A percentile compares a stretch with the other conserved stretches of the same genome.
Conservation (phyloP, 2,888 invertebrate genomes). For the Nephrocerus scutellatus region DNA sequence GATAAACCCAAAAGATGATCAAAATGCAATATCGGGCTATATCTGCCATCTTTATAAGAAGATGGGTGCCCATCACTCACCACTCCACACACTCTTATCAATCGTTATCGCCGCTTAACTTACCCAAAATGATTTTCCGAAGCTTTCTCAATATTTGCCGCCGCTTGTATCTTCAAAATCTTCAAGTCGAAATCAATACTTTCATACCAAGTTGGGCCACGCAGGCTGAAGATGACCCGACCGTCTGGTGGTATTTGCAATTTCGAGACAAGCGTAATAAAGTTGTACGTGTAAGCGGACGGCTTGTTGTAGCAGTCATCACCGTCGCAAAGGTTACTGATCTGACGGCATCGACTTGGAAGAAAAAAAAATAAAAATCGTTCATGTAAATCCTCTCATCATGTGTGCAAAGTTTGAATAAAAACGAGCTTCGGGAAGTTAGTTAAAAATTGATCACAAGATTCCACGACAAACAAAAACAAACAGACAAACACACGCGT, state of each 20-base stretch:
- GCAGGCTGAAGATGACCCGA: slow-evolving; percentile 76
- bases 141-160: slow-evolving; percentile 54
- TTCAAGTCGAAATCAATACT: slow-evolving; percentile 72
- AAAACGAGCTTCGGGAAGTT: too few relatives aligned
- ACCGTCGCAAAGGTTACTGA: slow-evolving; percentile 61
- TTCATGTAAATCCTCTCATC: too few relatives aligned
- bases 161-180: slow-evolving; percentile 59
- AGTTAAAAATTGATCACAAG: too few relatives aligned
- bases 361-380: slow-evolving; percentile 12
- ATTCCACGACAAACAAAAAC: too few relatives aligned
- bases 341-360: slow-evolving; percentile 73
- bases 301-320: slow-evolving; percentile 74
- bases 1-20: neutral
- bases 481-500: too few relatives aligned
- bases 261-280: slow-evolving; percentile 84
- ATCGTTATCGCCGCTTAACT: slow-evolving; percentile 26
- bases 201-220: slow-evolving; percentile 66
- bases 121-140: slow-evolving; percentile 55
- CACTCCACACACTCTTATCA: neutral
- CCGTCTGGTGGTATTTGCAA: slow-evolving; percentile 58
- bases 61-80: neutral
- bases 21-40: slow-evolving; percentile 31
- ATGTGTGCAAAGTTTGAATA: too few relatives aligned
- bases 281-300: slow-evolving; percentile 84
- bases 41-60: neutral